phyloP scores from a whole-genome alignment of 1,140 invertebrate genomes.

The Conopomorpha cramerella region DNA sequence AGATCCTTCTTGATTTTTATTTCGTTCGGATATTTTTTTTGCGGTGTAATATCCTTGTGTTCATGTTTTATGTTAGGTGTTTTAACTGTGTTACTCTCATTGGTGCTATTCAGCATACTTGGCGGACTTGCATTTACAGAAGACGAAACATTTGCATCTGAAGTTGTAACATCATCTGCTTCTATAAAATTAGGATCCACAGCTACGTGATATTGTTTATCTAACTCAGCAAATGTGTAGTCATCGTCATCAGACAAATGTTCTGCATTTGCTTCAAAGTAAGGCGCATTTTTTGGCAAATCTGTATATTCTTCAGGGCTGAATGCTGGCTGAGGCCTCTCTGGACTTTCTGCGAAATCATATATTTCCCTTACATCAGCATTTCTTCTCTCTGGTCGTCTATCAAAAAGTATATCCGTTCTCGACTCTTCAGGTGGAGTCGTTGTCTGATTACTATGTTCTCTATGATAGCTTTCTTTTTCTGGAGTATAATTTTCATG shows the following conservation, averaged over 20 bases:
- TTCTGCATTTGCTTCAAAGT: conserved; percentile 25
- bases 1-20: neutral
- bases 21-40: neutral
- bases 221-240: conserved; percentile 46
- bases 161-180: conserved; percentile 9
- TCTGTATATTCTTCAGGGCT: neutral
- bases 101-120: neutral
- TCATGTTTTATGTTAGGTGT: neutral
- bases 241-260: conserved; percentile 38
- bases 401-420: conserved; percentile 8
- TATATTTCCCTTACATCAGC: neutral
- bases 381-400: conserved; percentile 8
- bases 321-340: no score
- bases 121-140: no score
- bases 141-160: neutral
- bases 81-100: neutral
- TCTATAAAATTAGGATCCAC: conserved; percentile 47
- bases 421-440: conserved; percentile 6
- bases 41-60: no score
- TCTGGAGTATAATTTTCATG: conserved; percentile 1
- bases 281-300: conserved; percentile 3
- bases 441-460: neutral
- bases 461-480: conserved; percentile 5
- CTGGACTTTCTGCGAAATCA: neutral
- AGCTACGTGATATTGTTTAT: conserved; percentile 48